These are phyloP conservation scores for Sepiola atlantica DNA, from an alignment of 2,888 invertebrate species.

Conservation along the genomic window DNA sequence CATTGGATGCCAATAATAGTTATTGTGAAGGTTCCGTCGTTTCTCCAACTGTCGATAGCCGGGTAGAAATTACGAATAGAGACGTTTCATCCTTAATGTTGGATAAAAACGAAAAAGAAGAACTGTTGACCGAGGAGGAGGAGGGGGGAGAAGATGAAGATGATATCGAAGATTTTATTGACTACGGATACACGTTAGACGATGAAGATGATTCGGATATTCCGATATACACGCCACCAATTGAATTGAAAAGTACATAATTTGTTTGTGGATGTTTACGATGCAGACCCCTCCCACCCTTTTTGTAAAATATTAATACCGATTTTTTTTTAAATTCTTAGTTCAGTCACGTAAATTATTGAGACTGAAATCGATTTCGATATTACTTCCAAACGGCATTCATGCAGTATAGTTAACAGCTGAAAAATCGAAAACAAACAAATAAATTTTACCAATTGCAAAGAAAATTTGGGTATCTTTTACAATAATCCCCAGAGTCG, in stretches of 20 bases:
- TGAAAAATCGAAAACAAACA: too few relatives aligned
- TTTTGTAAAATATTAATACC: too few relatives aligned
- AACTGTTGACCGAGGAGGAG: background rate
- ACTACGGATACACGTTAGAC: background rate
- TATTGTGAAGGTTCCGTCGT: background rate
- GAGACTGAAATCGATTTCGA: too few relatives aligned
- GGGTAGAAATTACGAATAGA: background rate
- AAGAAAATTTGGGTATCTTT: too few relatives aligned
- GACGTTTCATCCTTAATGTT: background rate
- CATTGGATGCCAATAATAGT: background rate
- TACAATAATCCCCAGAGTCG: too few relatives aligned
- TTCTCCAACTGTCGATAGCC: background rate
- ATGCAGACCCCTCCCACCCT: too few relatives aligned
- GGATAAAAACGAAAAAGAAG: background rate
- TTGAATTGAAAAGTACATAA: slow-evolving; percentile 36
- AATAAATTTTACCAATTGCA: too few relatives aligned
- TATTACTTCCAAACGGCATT: too few relatives aligned
- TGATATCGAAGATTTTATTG: background rate
- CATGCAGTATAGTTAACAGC: too few relatives aligned
- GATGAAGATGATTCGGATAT: background rate
- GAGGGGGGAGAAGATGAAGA: background rate
- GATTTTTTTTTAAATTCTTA: background rate
- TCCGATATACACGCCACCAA: background rate
- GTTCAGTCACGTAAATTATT: background rate
- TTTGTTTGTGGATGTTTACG: background rate